phyloP scores from a whole-genome alignment of 2,113 vertebrate species.

The Ascaphus truei region DNA sequence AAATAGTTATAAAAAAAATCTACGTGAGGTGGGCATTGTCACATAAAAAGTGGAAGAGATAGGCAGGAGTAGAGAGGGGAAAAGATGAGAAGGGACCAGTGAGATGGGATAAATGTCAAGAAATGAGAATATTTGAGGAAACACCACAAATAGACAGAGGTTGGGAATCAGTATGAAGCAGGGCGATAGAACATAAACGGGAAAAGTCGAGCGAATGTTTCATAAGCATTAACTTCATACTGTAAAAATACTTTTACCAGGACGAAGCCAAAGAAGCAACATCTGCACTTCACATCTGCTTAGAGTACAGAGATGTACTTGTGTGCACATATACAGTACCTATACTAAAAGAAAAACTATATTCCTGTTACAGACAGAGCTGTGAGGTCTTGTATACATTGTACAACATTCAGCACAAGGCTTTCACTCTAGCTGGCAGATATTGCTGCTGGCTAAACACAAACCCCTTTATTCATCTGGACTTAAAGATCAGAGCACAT shows the following conservation, averaged over 20 bases:
- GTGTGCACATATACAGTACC: not conserved
- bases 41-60: too few species aligned
- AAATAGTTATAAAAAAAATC: too few species aligned
- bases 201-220: not conserved
- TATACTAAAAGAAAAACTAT: not conserved
- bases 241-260: too few species aligned
- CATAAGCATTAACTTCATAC: not conserved
- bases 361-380: not conserved
- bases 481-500: conserved; percentile 48
- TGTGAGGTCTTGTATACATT: conserved; percentile 24
- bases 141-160: too few species aligned
- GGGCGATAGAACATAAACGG: too few species aligned
- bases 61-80: too few species aligned
- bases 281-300: conserved; percentile 22
- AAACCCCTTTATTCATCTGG: conserved; percentile 39
- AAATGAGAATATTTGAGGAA: too few species aligned
- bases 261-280: not conserved
- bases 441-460: conserved; percentile 60
- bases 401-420: not conserved
- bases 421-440: conserved; percentile 55
- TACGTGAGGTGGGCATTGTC: too few species aligned
- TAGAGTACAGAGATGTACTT: not conserved
- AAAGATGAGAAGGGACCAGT: not conserved
- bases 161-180: too few species aligned
- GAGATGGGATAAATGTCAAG: not conserved